Evolutionary conservation across 2,888 invertebrate species (phyloP), one percentile per base, ranked within the genome.

Genomic region (Himalopsyche tibetana): DNA sequence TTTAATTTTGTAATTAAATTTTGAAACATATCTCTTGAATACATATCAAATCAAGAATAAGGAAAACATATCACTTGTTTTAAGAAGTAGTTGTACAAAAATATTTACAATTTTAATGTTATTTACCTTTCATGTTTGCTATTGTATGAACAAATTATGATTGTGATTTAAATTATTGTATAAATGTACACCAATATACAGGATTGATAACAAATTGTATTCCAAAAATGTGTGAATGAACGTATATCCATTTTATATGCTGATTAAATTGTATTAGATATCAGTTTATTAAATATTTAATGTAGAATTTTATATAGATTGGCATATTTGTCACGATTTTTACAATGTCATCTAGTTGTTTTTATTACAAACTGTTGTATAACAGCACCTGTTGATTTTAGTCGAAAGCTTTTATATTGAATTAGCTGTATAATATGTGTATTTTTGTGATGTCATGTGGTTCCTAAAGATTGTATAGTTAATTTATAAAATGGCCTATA

Each of bases 51-150:
- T 91, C 92, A 92, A 91, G 93, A 93, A 93, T 93, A 92, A 93
- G 92, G 89, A 91, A 91, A 91, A 93, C 93, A 93, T 93, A 93
- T 93, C 93, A 92, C 17, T 79, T 69, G 74, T 38, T 79, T n/a
- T 51, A 55, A 55, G 19, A 74, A 19, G n/a, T 63, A 63, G 63
- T 63, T 63, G 63, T 63, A 63, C 63, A 63, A 63, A 63, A 19
- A 63, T 63, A 63, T 63, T 63, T 63, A 63, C 63, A 63, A 63
- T 63, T 63, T 63, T 63, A 19, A 63, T 63, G 63, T 63, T 63
- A 63, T 19, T 19, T 15, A 51, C 5, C 12, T 8, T 51, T 51
- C 51, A 4, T 51, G 15, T 51, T 51, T 5, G 51, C 51, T 51
- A 51, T 51, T 51, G 51, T 15, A 15, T 51, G 15, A 51, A 15